Percentiles rank a stretch among this genome's conserved stretches.
Conservation (phyloP, 2,797 vertebrate species). For the Simalia tracyae region DNA sequence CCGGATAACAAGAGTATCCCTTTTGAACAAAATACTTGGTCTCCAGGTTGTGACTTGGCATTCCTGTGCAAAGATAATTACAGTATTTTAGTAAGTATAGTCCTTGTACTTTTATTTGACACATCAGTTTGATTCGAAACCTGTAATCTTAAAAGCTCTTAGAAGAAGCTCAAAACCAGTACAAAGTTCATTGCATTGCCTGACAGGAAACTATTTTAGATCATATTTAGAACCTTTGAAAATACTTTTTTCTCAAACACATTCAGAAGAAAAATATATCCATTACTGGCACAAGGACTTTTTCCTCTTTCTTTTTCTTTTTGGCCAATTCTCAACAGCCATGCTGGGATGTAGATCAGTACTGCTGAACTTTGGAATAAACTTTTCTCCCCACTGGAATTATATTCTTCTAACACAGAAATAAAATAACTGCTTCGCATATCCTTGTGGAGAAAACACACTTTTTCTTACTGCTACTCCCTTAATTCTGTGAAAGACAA, state of each 20-base stretch:
- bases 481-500: not conserved
- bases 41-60: slow-evolving; percentile 92
- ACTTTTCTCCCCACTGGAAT: not conserved
- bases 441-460: not conserved
- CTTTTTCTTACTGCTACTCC: not conserved
- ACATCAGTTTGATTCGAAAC: not conserved
- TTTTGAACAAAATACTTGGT: slow-evolving; percentile 86
- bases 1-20: slow-evolving; percentile 86
- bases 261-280: not conserved
- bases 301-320: not conserved
- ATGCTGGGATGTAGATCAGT: too few species aligned
- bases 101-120: not conserved
- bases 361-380: too few species aligned
- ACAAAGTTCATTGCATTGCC: not conserved
- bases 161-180: not conserved
- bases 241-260: not conserved
- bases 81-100: slow-evolving; percentile 22
- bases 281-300: not conserved
- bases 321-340: not conserved
- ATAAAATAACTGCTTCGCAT: not conserved
- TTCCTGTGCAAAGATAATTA: slow-evolving; percentile 80
- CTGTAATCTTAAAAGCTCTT: not conserved
- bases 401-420: not conserved
- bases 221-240: not conserved
- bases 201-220: not conserved